Percentiles rank a stretch among this genome's conserved stretches.
phyloP scores from a whole-genome alignment of 2,888 invertebrate genomes.

The Byasa hedistus region DNA sequence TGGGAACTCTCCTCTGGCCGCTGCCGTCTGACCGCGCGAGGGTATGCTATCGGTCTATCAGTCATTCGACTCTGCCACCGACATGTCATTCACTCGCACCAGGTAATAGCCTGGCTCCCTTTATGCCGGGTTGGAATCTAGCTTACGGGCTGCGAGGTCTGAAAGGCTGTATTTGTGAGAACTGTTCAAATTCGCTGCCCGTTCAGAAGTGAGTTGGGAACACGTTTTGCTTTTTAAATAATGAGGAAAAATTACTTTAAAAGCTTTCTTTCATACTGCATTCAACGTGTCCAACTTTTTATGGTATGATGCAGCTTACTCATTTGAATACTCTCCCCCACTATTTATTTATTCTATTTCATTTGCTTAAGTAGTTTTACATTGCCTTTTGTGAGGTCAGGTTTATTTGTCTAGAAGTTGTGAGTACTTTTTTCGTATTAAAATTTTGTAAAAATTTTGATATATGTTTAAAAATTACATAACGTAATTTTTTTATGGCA shows the following conservation, averaged over 20 bases:
- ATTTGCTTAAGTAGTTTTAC: slow-evolving; percentile 4
- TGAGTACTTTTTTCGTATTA: no score
- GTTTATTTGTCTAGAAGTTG: no score
- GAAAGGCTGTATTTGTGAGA: slow-evolving; percentile 24
- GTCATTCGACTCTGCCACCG: slow-evolving; percentile 34
- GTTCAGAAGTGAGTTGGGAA: slow-evolving; percentile 13
- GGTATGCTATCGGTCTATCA: slow-evolving; percentile 33
- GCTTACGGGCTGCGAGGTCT: slow-evolving; percentile 30
- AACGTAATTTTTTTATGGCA: no score
- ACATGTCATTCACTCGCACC: slow-evolving; percentile 35
- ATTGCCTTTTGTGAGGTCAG: no score
- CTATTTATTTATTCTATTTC: slow-evolving; percentile 1
- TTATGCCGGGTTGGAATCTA: slow-evolving; percentile 27
- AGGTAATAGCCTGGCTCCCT: slow-evolving; percentile 33
- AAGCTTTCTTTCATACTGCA: slow-evolving; percentile 17
- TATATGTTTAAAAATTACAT: no score
- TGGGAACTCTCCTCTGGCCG: slow-evolving; percentile 4
- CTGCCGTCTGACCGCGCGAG: slow-evolving; percentile 31
- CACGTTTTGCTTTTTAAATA: slow-evolving; percentile 20
- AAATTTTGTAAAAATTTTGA: no score
- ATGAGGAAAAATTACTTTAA: slow-evolving; percentile 18
- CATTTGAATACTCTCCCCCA: background rate
- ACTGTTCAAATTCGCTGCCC: slow-evolving; percentile 16
- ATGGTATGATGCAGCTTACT: background rate
- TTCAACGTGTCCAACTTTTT: slow-evolving; percentile 8